phyloP scores from a whole-genome alignment of 2,797 vertebrate species.

The Clarias fuscus region DNA sequence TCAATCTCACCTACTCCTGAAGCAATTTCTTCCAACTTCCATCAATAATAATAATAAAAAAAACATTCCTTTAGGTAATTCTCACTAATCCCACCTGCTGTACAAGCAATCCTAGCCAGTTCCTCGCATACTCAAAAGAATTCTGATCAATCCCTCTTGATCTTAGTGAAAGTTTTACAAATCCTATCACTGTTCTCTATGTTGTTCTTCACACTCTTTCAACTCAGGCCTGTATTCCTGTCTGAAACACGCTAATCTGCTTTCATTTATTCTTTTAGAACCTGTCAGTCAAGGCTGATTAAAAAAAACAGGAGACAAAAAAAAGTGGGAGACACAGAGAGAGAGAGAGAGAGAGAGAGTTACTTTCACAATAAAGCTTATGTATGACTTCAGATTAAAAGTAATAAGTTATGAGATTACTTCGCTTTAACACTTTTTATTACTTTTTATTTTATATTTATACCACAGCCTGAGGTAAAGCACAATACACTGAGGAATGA shows the following conservation, averaged over 20 bases:
- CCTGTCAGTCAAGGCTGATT: background rate
- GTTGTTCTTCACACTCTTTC: background rate
- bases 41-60: background rate
- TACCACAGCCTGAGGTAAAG: background rate
- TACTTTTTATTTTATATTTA: background rate
- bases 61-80: no score
- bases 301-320: background rate
- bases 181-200: background rate
- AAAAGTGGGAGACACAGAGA: background rate
- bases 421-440: background rate
- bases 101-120: background rate
- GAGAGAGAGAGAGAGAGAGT: background rate
- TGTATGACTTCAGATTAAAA: constrained; percentile 1
- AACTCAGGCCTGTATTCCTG: background rate
- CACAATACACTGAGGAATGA: background rate
- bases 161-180: background rate
- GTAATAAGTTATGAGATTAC: background rate
- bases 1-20: background rate
- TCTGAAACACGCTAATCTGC: background rate
- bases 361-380: background rate
- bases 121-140: background rate
- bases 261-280: background rate
- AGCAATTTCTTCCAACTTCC: background rate
- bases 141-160: background rate
- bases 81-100: background rate